A percentile compares a stretch with the other conserved stretches of the same genome.
Conservation (phyloP, 2,888 invertebrate genomes). For the Himalopsyche anomala region DNA sequence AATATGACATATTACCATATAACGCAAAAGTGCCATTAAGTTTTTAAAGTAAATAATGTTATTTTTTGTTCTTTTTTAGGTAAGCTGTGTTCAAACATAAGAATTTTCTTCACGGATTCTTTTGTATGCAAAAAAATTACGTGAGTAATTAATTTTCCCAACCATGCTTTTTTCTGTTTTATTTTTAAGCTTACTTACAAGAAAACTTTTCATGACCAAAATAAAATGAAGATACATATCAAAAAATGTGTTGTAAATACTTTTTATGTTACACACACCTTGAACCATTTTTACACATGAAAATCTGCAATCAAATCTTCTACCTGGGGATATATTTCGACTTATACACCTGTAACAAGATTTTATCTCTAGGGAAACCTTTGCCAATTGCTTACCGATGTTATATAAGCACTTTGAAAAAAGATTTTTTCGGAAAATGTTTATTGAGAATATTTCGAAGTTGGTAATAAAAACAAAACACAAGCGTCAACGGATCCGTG, state of each 20-base stretch:
- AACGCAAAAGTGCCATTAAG: too few species aligned
- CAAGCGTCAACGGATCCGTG: too few species aligned
- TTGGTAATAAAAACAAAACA: too few species aligned
- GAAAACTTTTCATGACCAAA: neutral
- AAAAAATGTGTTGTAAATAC: neutral
- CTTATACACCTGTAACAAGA: slow-evolving; percentile 34
- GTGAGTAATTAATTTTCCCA: neutral
- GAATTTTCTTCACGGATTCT: neutral
- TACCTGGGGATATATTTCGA: slow-evolving; percentile 16
- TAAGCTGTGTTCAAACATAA: neutral
- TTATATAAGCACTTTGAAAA: slow-evolving; percentile 20
- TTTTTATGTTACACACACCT: neutral
- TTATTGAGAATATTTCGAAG: slow-evolving; percentile 22
- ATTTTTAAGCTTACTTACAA: neutral
- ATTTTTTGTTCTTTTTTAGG: neutral
- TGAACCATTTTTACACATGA: neutral
- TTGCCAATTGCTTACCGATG: slow-evolving; percentile 26
- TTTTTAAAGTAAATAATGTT: neutral
- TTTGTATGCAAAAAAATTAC: neutral
- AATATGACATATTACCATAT: too few species aligned
- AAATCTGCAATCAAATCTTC: slow-evolving; percentile 18
- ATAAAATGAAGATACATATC: neutral
- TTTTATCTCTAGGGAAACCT: slow-evolving; percentile 11
- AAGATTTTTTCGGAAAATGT: slow-evolving; percentile 21
- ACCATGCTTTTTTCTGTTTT: neutral